Conservation (phyloP, 2,888 invertebrate species). For the Phanerotoma sp. region DNA sequence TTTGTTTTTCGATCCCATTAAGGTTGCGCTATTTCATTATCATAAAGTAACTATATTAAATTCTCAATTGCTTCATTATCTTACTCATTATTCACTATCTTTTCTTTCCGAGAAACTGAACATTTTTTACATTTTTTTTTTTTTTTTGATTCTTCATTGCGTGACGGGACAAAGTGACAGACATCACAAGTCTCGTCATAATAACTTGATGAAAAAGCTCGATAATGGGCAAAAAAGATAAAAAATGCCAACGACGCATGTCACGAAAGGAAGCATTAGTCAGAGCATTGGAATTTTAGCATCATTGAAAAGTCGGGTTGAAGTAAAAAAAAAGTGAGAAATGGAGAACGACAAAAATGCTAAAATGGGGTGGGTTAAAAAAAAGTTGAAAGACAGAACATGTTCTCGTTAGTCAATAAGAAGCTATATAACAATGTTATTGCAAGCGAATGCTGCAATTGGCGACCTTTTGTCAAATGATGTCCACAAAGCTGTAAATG, state of each 20-base stretch:
- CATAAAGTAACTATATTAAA: no score
- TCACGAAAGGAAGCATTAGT: no score
- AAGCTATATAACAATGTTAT: constrained; percentile 20
- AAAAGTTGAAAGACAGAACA: constrained; percentile 8
- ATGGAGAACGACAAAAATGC: no score
- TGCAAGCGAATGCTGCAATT: constrained; percentile 23
- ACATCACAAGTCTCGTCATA: neutral
- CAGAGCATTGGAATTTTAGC: no score
- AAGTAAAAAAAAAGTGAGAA: no score
- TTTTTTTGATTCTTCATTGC: neutral
- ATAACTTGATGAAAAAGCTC: constrained; percentile 15
- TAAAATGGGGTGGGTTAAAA: constrained; percentile 12
- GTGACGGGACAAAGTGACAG: constrained; percentile 14
- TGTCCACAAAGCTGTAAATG: constrained; percentile 36
- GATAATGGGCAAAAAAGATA: neutral
- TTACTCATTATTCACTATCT: neutral
- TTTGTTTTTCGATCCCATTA: no score
- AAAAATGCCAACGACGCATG: constrained; percentile 1
- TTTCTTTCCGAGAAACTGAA: neutral
- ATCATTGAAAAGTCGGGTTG: no score
- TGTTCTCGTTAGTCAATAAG: constrained; percentile 27
- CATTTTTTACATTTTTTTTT: neutral
- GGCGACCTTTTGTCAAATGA: constrained; percentile 16
- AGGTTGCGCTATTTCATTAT: no score
- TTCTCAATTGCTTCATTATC: neutral